Evolutionary conservation across 1,140 invertebrate species (phyloP), one percentile per base, ranked within the genome.

Genomic region (Penaeus indicus): DNA sequence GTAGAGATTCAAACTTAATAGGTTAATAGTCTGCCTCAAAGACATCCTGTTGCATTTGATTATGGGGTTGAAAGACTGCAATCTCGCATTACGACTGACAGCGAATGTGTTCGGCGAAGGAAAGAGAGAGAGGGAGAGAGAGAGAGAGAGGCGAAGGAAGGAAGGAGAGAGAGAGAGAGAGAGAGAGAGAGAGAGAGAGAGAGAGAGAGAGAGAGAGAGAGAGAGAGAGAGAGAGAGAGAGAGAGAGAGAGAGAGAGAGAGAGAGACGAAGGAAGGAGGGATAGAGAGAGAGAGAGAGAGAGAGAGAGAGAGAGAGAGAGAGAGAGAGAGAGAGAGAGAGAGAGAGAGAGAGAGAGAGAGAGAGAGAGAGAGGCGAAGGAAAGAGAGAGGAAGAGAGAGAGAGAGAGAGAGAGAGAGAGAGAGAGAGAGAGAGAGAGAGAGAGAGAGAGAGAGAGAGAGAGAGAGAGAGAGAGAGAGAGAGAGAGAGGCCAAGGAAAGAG

Each of bases 151-250:
- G 38, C 11, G 38, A 78, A 32, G 7, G 16, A 42, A 10, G 10
- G 25, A 67, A 8, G 10, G 38, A 32, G 38, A 25, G 16, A 42
- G 21, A 67, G 25, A 10, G 64, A 67, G 25, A 67, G 18, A 32
- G 32, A 32, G 22, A 78, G 32, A 78, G 25, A 78, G 32, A 78
- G 8, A 78, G 22, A 78, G 32, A 7, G 32, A 78, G 8, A 32
- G 32, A 18, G 25, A 77, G 18, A 77, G 18, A 27, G 25, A 77
- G 72, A 77, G 25, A 77, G 72, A 77, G 25, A 64, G 18, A 27
- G 72, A 77, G 72, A 42, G 47, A 80, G 19, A 19, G 19, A 80
- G 47, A 80, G 61, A 82, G 54, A 32, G 32, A 79, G n/a, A 32
- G 25, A 38, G 77, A 38, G 54, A 47, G 47, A 81, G 54, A n/a